A percentile compares a stretch with the other conserved stretches of the same genome.
phyloP scores from a whole-genome alignment of 2,888 invertebrate species.

The Eumerus sabulonum region DNA sequence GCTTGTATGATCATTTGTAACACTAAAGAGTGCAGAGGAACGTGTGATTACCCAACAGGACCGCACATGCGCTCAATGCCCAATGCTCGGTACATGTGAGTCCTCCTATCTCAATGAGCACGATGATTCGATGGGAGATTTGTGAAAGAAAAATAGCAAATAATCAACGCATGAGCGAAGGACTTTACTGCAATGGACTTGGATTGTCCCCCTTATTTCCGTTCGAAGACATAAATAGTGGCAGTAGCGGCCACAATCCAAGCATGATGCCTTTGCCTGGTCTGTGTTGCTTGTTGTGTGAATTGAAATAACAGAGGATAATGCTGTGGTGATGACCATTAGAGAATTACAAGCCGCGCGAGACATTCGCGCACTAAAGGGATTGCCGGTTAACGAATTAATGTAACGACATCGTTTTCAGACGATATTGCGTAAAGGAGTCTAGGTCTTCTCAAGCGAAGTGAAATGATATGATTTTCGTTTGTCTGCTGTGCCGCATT shows the following conservation, averaged over 20 bases:
- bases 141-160: constrained; percentile 61
- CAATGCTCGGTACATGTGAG: constrained; percentile 5
- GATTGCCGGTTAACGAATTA: constrained; percentile 43
- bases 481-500: constrained; percentile 13
- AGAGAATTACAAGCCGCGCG: constrained; percentile 55
- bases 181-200: constrained; percentile 26
- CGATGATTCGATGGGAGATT: constrained; percentile 43
- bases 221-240: constrained; percentile 53
- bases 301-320: constrained; percentile 23
- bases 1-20: constrained; percentile 67
- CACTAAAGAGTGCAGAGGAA: constrained; percentile 57
- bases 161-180: constrained; percentile 59
- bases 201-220: constrained; percentile 63
- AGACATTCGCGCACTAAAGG: not conserved
- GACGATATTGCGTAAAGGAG: constrained; percentile 59
- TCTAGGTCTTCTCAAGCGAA: constrained; percentile 42
- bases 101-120: constrained; percentile 1
- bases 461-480: constrained; percentile 59
- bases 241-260: constrained; percentile 22
- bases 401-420: constrained; percentile 66
- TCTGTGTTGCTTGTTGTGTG: too few species aligned
- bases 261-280: not conserved
- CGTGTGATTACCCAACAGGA: constrained; percentile 41
- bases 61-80: constrained; percentile 46
- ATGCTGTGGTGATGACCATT: constrained; percentile 63